A percentile compares a stretch with the other conserved stretches of the same genome.
phyloP scores from a whole-genome alignment of 2,888 invertebrate species.

The Hipparchia sbordonii region DNA sequence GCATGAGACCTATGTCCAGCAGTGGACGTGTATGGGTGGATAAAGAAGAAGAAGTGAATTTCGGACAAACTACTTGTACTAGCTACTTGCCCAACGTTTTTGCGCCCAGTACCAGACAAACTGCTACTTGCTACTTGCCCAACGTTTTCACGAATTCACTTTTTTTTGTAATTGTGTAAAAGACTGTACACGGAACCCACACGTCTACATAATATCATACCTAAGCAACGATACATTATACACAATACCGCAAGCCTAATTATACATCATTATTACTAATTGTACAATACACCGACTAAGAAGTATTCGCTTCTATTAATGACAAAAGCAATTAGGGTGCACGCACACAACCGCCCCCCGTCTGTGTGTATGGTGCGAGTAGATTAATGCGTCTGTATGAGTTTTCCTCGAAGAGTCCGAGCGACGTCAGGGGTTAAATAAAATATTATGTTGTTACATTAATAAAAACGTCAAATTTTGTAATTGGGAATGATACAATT shows the following conservation, averaged over 20 bases:
- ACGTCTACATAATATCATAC: slow-evolving; percentile 38
- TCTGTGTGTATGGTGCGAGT: slow-evolving; percentile 39
- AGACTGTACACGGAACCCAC: slow-evolving; percentile 24
- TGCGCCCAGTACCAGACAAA: no score
- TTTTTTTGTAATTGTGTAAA: no score
- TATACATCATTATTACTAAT: slow-evolving; percentile 81
- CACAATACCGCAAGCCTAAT: slow-evolving; percentile 63
- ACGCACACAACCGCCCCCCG: slow-evolving; percentile 58
- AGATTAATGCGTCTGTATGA: slow-evolving; percentile 25
- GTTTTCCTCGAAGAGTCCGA: slow-evolving; percentile 37
- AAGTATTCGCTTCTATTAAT: slow-evolving; percentile 82
- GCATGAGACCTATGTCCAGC: no score
- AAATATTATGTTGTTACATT: slow-evolving; percentile 25
- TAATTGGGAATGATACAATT: slow-evolving; percentile 16
- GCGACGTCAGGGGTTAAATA: slow-evolving; percentile 30
- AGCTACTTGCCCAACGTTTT: no score
- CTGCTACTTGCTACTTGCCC: no score
- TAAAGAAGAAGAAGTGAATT: no score
- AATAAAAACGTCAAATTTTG: slow-evolving; percentile 14
- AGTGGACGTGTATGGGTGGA: no score
- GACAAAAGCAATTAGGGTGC: slow-evolving; percentile 81
- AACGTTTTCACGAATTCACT: no score
- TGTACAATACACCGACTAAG: slow-evolving; percentile 78
- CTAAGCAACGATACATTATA: slow-evolving; percentile 49
- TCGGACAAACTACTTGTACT: no score